phyloP scores from a whole-genome alignment of 35 echinoderm and acorn worm genomes.

The Ophiothrix spiculata region DNA sequence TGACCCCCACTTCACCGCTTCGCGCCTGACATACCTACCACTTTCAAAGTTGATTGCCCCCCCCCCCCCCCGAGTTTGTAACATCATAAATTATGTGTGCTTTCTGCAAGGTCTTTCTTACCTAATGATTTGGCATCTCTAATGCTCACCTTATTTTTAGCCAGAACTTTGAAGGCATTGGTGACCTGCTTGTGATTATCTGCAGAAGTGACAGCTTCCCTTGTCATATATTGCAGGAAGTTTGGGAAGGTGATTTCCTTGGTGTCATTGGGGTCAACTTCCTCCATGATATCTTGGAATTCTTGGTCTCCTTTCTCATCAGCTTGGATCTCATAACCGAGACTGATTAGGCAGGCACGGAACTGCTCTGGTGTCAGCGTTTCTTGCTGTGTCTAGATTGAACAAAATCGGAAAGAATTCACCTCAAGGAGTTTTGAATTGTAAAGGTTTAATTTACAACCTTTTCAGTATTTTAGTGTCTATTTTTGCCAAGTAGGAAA shows the following conservation, averaged over 20 bases:
- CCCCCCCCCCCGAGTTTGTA: no score
- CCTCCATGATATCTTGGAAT: conserved; percentile 72
- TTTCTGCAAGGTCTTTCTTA: no score
- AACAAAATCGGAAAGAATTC: no score
- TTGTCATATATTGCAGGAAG: conserved; percentile 88
- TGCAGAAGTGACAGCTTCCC: conserved; percentile 61
- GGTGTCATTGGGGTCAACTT: conserved; percentile 62
- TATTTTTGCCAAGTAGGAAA: no score
- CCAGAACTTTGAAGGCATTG: conserved; percentile 82
- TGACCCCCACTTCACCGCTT: no score
- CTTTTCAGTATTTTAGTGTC: no score
- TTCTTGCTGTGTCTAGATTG: conserved; percentile 56
- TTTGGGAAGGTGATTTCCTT: conserved; percentile 78
- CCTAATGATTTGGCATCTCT: no score
- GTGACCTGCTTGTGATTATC: conserved; percentile 87
- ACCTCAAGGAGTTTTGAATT: no score
- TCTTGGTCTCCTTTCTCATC: conserved; percentile 61
- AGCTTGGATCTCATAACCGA: conserved; percentile 56
- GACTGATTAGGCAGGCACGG: conserved; percentile 81
- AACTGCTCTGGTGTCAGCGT: conserved; percentile 70
- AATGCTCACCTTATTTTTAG: conserved; percentile 72
- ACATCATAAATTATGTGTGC: no score
- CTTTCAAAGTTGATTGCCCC: no score
- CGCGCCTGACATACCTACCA: no score
- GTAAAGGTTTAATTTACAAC: no score